These are phyloP conservation scores for Sweltsa coloradensis DNA, from an alignment of 1,140 invertebrate species.

Conservation along the genomic window DNA sequence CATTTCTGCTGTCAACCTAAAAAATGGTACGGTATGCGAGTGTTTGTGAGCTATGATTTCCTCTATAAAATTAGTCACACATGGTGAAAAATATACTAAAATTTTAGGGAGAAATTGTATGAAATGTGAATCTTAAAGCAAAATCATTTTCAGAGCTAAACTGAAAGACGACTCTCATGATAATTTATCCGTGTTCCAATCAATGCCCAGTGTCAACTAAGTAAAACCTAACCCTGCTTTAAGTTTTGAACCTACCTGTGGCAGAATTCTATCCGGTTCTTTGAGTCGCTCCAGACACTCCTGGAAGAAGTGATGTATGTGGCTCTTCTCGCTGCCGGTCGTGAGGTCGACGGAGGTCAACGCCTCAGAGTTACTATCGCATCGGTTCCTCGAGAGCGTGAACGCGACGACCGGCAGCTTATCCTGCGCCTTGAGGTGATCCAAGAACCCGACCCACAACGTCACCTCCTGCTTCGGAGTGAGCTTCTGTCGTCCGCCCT, in stretches of 20 bases:
- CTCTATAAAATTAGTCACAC: too few relatives aligned
- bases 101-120: too few relatives aligned
- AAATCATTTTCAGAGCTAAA: too few relatives aligned
- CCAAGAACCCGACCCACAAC: slow-evolving; percentile 73
- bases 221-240: too few relatives aligned
- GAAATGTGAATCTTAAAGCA: too few relatives aligned
- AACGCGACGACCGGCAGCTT: slow-evolving; percentile 90
- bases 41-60: too few relatives aligned
- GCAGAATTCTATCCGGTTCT: slow-evolving; percentile 70
- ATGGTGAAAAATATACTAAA: too few relatives aligned
- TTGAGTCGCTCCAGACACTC: slow-evolving; percentile 72
- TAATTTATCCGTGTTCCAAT: too few relatives aligned
- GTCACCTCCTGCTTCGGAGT: slow-evolving; percentile 58
- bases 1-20: too few relatives aligned
- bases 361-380: slow-evolving; percentile 64
- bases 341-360: slow-evolving; percentile 68
- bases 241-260: slow-evolving; percentile 78
- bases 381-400: slow-evolving; percentile 81
- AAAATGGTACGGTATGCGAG: too few relatives aligned
- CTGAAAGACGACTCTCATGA: too few relatives aligned
- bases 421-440: slow-evolving; percentile 62
- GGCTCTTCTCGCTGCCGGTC: slow-evolving; percentile 65
- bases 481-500: slow-evolving; percentile 22
- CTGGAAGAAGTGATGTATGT: slow-evolving; percentile 74
- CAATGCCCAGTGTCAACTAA: too few relatives aligned